A percentile compares a stretch with the other conserved stretches of the same genome.
Evolutionary conservation across 2,888 invertebrate genomes (phyloP).

Genomic region (Cacoxenus indagator): DNA sequence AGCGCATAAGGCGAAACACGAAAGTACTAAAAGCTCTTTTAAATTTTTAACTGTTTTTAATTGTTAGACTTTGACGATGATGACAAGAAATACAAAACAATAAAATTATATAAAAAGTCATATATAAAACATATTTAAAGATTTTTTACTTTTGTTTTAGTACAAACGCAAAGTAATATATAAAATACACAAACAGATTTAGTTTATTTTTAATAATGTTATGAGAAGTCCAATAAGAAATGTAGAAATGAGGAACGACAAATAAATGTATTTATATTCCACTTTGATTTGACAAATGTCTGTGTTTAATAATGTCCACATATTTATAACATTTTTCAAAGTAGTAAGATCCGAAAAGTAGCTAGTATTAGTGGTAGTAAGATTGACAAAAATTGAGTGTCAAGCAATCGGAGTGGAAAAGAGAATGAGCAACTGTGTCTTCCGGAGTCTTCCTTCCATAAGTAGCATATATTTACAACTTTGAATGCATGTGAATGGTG

Average conservation of each 20-base stretch:
- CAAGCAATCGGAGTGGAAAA: too few species aligned
- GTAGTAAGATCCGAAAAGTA: too few species aligned
- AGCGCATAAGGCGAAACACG: neutral
- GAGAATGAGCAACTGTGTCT: too few species aligned
- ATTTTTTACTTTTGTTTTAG: conserved; percentile 32
- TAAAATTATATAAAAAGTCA: conserved; percentile 31
- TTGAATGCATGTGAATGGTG: too few species aligned
- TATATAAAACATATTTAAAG: conserved; percentile 25
- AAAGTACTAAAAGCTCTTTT: neutral
- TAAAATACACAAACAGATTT: conserved; percentile 38
- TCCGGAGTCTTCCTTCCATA: too few species aligned
- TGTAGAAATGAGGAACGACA: conserved; percentile 61
- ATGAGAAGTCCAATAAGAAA: conserved; percentile 56
- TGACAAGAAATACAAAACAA: conserved; percentile 18
- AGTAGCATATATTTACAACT: too few species aligned
- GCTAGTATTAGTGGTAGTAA: too few species aligned
- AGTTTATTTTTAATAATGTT: conserved; percentile 60
- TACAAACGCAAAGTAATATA: conserved; percentile 25
- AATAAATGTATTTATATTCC: conserved; percentile 65
- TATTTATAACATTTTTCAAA: neutral
- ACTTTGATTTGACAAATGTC: conserved; percentile 12
- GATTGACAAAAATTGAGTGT: too few species aligned
- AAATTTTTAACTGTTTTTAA: conserved; percentile 65
- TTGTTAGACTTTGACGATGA: conserved; percentile 56
- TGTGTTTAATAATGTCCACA: neutral